phyloP scores from a whole-genome alignment of 2,797 vertebrate genomes.

The Siniperca obscura region DNA sequence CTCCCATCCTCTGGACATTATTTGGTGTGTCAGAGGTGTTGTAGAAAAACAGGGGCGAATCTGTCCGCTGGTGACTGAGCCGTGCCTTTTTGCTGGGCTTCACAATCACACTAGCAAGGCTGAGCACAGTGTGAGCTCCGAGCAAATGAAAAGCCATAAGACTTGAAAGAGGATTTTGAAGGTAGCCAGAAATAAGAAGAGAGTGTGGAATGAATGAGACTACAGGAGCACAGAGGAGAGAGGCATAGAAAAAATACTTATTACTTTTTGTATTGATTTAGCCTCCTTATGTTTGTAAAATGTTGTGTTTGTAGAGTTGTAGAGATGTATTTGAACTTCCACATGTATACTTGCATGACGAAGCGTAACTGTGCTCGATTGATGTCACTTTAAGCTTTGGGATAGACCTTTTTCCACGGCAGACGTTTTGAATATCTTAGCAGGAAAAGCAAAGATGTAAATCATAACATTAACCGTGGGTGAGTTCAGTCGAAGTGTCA shows the following conservation, averaged over 20 bases:
- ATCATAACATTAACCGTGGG: background rate
- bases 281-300: background rate
- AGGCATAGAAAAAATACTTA: background rate
- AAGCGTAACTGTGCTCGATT: background rate
- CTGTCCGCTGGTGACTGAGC: slow-evolving; percentile 40
- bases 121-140: slow-evolving; percentile 48
- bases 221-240: background rate
- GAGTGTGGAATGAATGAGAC: slow-evolving; percentile 21
- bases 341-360: background rate
- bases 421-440: background rate
- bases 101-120: slow-evolving; percentile 54
- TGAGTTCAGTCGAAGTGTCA: background rate
- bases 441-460: background rate
- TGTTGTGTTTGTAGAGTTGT: background rate
- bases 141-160: slow-evolving; percentile 53
- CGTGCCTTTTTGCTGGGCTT: slow-evolving; percentile 49
- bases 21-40: slow-evolving; percentile 48
- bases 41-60: slow-evolving; percentile 44
- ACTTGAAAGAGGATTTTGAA: slow-evolving; percentile 61
- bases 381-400: background rate
- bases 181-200: slow-evolving; percentile 29
- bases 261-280: background rate
- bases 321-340: background rate
- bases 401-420: background rate
- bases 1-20: slow-evolving; percentile 42